Percentiles rank a stretch among this genome's conserved stretches.
Evolutionary conservation across 2,888 invertebrate species (phyloP).

Genomic region (Sisyra terminalis): DNA sequence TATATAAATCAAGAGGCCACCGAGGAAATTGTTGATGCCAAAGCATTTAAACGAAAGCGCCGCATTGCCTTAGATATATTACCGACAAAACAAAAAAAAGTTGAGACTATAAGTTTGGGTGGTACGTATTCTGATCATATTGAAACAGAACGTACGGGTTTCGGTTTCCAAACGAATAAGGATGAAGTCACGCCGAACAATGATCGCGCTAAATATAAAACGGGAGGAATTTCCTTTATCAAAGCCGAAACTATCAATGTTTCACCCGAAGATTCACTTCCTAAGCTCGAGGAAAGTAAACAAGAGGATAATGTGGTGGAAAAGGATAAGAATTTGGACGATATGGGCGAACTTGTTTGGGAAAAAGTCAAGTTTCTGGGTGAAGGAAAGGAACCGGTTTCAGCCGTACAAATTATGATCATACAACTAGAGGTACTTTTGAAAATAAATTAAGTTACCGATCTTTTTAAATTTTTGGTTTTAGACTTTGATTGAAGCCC

Average conservation of each 20-base stretch:
- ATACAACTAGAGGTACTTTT: conserved; percentile 39
- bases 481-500: conserved; percentile 45
- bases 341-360: conserved; percentile 28
- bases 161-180: conserved; percentile 21
- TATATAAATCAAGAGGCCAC: background rate
- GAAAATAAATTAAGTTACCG: background rate
- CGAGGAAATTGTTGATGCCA: conserved; percentile 20
- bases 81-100: conserved; percentile 14
- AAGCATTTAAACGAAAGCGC: conserved; percentile 35
- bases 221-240: conserved; percentile 23
- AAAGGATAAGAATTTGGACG: conserved; percentile 19
- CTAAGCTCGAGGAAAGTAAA: conserved; percentile 10
- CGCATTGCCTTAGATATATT: conserved; percentile 29
- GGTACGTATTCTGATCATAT: conserved; percentile 8
- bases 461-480: conserved; percentile 14
- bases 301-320: conserved; percentile 11
- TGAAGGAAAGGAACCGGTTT: conserved; percentile 33
- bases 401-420: conserved; percentile 39
- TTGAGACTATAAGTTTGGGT: conserved; percentile 10
- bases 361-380: conserved; percentile 40
- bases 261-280: conserved; percentile 3
- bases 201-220: conserved; percentile 19
- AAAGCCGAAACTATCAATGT: conserved; percentile 21
- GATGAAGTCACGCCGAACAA: conserved; percentile 13
- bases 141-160: conserved; percentile 20